Base-by-base conservation (phyloP, 2,888 invertebrate genomes). In the Caenorhabditis sp. region DNA sequence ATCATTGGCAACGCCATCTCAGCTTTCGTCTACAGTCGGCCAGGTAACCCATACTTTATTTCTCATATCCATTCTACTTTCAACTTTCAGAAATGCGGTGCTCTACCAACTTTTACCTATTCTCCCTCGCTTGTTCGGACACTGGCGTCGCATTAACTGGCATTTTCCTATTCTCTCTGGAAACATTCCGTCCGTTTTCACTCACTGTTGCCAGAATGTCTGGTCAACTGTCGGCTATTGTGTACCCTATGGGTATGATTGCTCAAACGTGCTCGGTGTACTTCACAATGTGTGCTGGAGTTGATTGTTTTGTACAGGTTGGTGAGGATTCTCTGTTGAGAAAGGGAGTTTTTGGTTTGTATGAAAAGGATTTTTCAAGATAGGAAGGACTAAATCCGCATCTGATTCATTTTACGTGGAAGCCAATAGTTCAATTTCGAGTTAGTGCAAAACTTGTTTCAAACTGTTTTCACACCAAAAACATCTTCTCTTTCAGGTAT, bases 181-280 rank as follows among this genome's bases (percentile, higher is more conserved):
- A 90, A 47, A 83, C 84, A 28, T 84, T 85, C 28, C 77, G 89
- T 38, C 85, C 89, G 44, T 90, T 90, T 73, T 91, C 91, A 7
- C 73, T 90, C 22, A 84, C 84, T 22, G 76, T 91, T 12, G 83
- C 85, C 2, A 73, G 85, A 68, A 72, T 86, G 44, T 84, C 82
- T 19, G 87, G 76, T 5, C 76, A 77, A 26, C 31, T 77, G 5
- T 89, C 90, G 4, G 87, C 89, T 10, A 84, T 89, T 59, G 86
- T 90, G 8, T 92, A 90, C 70, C 91, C 92, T 19, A 88, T 90
- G 85, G 90, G 89, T n/a, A 90, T 90, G 89, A 88, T 89, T 35
- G 92, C 92, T 51, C 92, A 92, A 75, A 91, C 92, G 24, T 90
- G 91, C 70, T 91, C 91, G 2, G 91, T 92, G 6, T 92, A 92